phyloP scores from a whole-genome alignment of 2,888 invertebrate genomes.

The Limnephilus rhombicus region DNA sequence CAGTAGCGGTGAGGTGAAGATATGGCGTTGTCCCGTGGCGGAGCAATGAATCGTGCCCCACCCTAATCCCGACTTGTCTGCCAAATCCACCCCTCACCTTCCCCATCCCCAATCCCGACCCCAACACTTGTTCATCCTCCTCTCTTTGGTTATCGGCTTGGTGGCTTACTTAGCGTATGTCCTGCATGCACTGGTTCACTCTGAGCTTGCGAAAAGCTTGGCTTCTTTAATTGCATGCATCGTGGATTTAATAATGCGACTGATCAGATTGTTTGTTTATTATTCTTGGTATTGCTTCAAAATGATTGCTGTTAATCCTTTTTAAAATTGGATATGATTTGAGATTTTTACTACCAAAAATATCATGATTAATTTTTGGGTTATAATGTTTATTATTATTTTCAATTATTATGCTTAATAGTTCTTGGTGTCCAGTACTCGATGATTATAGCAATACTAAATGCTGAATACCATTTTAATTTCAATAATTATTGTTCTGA shows the following conservation, averaged over 20 bases:
- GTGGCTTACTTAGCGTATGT: constrained; percentile 59
- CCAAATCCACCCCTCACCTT: constrained; percentile 50
- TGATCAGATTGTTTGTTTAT: background rate
- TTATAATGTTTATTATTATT: too few species aligned
- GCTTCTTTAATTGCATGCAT: constrained; percentile 29
- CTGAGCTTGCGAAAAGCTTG: constrained; percentile 3
- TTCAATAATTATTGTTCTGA: too few species aligned
- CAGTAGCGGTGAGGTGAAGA: constrained; percentile 86
- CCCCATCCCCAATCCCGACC: background rate
- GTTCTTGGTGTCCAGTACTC: too few species aligned
- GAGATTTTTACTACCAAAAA: too few species aligned
- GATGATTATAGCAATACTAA: too few species aligned
- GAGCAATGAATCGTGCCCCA: constrained; percentile 72
- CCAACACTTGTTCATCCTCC: constrained; percentile 49
- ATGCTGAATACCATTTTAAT: too few species aligned
- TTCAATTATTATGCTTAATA: too few species aligned
- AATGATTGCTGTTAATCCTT: constrained; percentile 21
- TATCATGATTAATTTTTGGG: too few species aligned
- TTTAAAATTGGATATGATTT: background rate
- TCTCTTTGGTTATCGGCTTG: constrained; percentile 60
- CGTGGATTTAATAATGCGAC: background rate
- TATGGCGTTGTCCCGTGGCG: constrained; percentile 77
- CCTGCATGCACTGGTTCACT: constrained; percentile 24
- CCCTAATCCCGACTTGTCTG: constrained; percentile 66
- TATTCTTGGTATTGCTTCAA: constrained; percentile 37